Percentiles rank a stretch among this genome's conserved stretches.
Conservation (phyloP, 2,888 invertebrate genomes). For the Rotaria sp. region DNA sequence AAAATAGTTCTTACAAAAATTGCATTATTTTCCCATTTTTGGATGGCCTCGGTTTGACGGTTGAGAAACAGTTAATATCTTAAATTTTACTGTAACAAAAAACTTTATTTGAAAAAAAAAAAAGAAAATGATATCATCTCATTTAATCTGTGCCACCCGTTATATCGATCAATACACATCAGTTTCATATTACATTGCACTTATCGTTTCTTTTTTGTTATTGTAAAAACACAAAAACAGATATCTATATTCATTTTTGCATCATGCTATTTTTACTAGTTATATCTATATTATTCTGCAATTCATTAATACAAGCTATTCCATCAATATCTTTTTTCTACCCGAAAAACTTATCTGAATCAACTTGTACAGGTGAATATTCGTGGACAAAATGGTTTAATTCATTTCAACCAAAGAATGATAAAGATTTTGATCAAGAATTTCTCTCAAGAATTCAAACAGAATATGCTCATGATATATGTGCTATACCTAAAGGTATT, state of each 20-base stretch:
- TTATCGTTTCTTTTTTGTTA: too few relatives aligned
- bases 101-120: too few relatives aligned
- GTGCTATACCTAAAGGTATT: not conserved
- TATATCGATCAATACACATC: too few relatives aligned
- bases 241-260: not conserved
- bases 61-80: too few relatives aligned
- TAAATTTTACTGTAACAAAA: too few relatives aligned
- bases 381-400: slow-evolving; percentile 30
- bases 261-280: not conserved
- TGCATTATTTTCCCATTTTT: too few relatives aligned
- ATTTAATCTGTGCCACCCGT: too few relatives aligned
- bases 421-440: not conserved
- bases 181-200: too few relatives aligned
- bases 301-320: not conserved
- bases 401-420: not conserved
- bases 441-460: not conserved
- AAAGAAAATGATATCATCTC: too few relatives aligned
- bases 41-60: too few relatives aligned
- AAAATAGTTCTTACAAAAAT: too few relatives aligned
- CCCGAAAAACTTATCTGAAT: not conserved
- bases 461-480: not conserved
- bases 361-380: not conserved
- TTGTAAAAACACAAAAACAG: too few relatives aligned
- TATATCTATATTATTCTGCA: not conserved
- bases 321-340: not conserved